Evolutionary conservation across 2,888 invertebrate species (phyloP), one percentile per base, ranked within the genome.

Genomic region (Plebejus melissa): DNA sequence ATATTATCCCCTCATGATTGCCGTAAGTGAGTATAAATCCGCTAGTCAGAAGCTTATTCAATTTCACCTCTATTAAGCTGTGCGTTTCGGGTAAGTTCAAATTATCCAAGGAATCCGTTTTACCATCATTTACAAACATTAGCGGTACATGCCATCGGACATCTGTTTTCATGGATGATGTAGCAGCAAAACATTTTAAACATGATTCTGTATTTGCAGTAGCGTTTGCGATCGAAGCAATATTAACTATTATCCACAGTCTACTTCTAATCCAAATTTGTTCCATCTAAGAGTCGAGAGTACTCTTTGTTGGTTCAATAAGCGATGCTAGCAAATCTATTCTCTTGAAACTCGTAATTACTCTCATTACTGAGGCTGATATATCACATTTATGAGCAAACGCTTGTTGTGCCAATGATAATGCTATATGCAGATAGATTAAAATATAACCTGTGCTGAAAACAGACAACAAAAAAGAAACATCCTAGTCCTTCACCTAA

Each of bases 41-140:
- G 50, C 46, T 50, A 50, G 28, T 72, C 32, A 72, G 72, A 72
- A 72, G 72, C 72, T 50, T 46, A 28, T 72, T 72, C 13, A 22
- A 70, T 70, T 65, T 72, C 72, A 72, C 72, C 72, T 50, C 72
- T 72, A 72, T 72, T 72, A 72, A 72, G 72, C 72, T 72, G 72
- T 72, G 72, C 72, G 54, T 72, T 54, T 72, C 54, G 28, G 72
- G 54, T 54, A 72, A 32, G 32, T 72, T 72, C 28, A 50, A 46
- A 72, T 72, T 32, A 54, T 72, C 22, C 28, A 72, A 72, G 50
- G 2, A 70, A 70, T 70, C 72, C 72, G 50, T 50, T 50, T 72
- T 32, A 72, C 72, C 54, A 54, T 50, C 46, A 32, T 16, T 50
- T 50, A 54, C 54, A 72, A 72, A 72, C 54, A 50, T 71, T 70